These are phyloP conservation scores for Pristionchus entomophagus DNA, from an alignment of 2,888 invertebrate species.

Conservation along the genomic window DNA sequence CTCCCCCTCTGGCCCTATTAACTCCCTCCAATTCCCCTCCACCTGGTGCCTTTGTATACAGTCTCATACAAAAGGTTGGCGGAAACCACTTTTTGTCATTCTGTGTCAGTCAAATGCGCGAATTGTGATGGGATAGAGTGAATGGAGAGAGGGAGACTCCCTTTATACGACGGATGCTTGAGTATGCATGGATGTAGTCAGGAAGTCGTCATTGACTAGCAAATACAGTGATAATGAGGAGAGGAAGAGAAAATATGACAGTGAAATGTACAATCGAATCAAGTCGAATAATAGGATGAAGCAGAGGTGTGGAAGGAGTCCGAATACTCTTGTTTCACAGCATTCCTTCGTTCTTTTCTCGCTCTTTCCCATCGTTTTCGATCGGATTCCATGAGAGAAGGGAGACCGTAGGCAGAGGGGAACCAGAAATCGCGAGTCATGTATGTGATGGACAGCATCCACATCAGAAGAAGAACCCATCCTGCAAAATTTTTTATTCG, in stretches of 20 bases:
- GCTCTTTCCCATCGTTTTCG: conserved; percentile 8
- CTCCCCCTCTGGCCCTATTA: conserved; percentile 15
- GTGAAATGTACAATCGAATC: conserved; percentile 28
- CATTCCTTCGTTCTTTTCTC: neutral
- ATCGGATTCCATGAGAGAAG: conserved; percentile 38
- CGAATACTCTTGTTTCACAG: neutral
- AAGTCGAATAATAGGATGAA: neutral
- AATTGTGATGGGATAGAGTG: neutral
- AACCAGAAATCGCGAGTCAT: conserved; percentile 47
- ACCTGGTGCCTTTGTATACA: conserved; percentile 31
- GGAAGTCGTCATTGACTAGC: neutral
- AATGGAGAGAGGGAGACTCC: neutral
- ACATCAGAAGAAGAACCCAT: conserved; percentile 37
- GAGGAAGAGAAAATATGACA: neutral
- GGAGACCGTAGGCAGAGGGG: conserved; percentile 38
- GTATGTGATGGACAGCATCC: conserved; percentile 37
- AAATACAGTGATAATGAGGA: neutral
- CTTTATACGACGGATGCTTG: conserved; percentile 5
- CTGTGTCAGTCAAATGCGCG: neutral
- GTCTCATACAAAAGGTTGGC: conserved; percentile 10
- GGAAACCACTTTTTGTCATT: conserved; percentile 19
- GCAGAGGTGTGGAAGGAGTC: neutral
- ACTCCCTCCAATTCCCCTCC: neutral
- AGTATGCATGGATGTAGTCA: neutral
- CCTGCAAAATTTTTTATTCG: conserved; percentile 1